Evolutionary conservation across 2,888 invertebrate species (phyloP).

Genomic region (Dryadula phaetusa): DNA sequence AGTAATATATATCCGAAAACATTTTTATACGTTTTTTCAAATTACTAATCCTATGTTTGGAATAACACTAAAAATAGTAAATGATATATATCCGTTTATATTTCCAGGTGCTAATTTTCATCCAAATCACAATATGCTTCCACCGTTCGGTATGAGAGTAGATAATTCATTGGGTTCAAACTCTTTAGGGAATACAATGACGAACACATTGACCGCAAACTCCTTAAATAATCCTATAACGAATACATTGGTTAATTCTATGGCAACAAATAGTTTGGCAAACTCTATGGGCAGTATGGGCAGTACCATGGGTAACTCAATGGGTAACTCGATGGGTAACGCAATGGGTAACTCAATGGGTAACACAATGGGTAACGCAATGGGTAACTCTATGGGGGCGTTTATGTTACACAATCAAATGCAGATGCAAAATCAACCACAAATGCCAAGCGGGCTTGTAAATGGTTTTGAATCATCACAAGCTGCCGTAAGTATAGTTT

Average conservation of each 20-base stretch:
- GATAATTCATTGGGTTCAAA: constrained; percentile 61
- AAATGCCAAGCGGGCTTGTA: constrained; percentile 60
- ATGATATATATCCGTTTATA: constrained; percentile 15
- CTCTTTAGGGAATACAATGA: constrained; percentile 49
- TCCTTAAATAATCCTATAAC: constrained; percentile 47
- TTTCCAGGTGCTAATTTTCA: constrained; percentile 81
- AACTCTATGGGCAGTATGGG: constrained; percentile 47
- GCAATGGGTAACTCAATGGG: constrained; percentile 47
- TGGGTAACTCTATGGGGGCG: constrained; percentile 47
- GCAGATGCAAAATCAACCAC: constrained; percentile 57
- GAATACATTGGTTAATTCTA: constrained; percentile 43
- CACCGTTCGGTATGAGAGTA: constrained; percentile 81
- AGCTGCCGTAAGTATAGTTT: constrained; percentile 60
- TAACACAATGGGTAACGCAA: constrained; percentile 44
- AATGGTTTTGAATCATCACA: constrained; percentile 74
- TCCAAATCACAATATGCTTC: constrained; percentile 77
- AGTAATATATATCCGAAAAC: too few relatives aligned
- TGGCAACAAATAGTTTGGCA: constrained; percentile 44
- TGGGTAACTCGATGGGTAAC: constrained; percentile 44
- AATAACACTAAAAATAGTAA: too few relatives aligned
- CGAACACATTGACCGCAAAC: constrained; percentile 50
- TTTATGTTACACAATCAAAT: constrained; percentile 69
- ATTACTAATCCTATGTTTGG: too few relatives aligned
- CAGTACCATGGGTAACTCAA: constrained; percentile 44
- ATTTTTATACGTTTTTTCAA: too few relatives aligned